Conservation (phyloP, 2,113 vertebrate genomes). For the Gadus chalcogrammus region DNA sequence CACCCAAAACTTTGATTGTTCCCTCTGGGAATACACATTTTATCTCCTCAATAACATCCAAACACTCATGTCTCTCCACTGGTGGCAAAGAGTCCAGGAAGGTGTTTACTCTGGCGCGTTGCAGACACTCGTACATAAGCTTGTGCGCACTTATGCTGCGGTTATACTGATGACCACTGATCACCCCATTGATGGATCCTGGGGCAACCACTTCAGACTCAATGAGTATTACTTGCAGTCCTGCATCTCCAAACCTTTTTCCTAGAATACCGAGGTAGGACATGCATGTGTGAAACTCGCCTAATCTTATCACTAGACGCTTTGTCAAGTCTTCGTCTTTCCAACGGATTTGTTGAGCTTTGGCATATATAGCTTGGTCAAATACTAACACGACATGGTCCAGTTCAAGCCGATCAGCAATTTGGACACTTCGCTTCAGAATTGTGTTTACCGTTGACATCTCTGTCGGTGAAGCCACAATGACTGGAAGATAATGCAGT, state of each 20-base stretch:
- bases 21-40: conserved; percentile 18
- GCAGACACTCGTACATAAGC: conserved; percentile 7
- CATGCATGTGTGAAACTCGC: conserved; percentile 6
- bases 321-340: background rate
- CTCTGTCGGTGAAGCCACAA: background rate
- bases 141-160: conserved; percentile 18
- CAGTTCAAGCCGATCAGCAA: conserved; percentile 21
- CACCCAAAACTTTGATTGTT: conserved; percentile 15
- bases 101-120: background rate
- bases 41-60: conserved; percentile 16
- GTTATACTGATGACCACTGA: conserved; percentile 22
- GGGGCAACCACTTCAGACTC: conserved; percentile 14
- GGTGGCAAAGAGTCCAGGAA: conserved; percentile 9
- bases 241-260: conserved; percentile 14
- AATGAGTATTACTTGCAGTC: conserved; percentile 15
- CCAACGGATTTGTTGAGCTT: conserved; percentile 9
- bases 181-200: conserved; percentile 14
- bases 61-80: background rate
- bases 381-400: conserved; percentile 4
- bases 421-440: conserved; percentile 22
- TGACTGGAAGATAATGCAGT: conserved; percentile 27
- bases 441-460: conserved; percentile 30
- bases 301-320: conserved; percentile 1
- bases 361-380: conserved; percentile 3
- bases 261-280: conserved; percentile 4